Base-by-base conservation (phyloP, 2,888 invertebrate genomes). In the Pseudococcus longispinus region DNA sequence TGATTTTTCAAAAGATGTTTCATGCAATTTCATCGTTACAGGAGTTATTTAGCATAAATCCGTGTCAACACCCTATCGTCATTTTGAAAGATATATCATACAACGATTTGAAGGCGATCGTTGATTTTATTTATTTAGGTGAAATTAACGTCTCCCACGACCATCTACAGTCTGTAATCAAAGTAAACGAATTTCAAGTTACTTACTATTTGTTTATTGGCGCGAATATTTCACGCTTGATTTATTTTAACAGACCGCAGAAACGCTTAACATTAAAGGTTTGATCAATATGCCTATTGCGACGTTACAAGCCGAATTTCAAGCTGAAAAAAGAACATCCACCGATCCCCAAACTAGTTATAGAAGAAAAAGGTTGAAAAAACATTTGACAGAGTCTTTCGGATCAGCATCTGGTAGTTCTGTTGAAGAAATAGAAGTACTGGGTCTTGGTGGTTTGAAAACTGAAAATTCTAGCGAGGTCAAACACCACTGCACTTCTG, bases 41-140 rank as follows among this genome's bases (percentile, higher is more conserved):
- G 95, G 93, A 95, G 9, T 91, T 97, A 87, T 97, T 97, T 90
- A 94, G 95, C 60, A 94, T 95, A 88, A 96, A 96, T 91, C 96
- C 96, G 13, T 96, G 96, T 90, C 94, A 95, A 89, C 96, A 97
- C 91, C 96, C 97, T 6, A 96, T 97, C 89, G 96, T 97, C 83
- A 96, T 97, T 89, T 91, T 97, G 82, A 97, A 96, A 91, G 96
- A 97, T 92, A 95, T 97, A 13, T 95, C 95, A 89, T 96, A 95
- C 90, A 93, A 94, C 84, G 96, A 97, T 91, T 92, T 97, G 87
- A 95, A 95, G 90, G 95, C 95, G 42, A 95, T 97, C 93, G 96
- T 97, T 13, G 96, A 96, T 90, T 97, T 97, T 90, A 97, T 97
- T 95, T 97, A 97, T 90, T 95, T 95, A 89, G 97, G 97, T 0